phyloP scores from a whole-genome alignment of 92 coral and sea anemone species.

The Hydrozoanthus gracilis region DNA sequence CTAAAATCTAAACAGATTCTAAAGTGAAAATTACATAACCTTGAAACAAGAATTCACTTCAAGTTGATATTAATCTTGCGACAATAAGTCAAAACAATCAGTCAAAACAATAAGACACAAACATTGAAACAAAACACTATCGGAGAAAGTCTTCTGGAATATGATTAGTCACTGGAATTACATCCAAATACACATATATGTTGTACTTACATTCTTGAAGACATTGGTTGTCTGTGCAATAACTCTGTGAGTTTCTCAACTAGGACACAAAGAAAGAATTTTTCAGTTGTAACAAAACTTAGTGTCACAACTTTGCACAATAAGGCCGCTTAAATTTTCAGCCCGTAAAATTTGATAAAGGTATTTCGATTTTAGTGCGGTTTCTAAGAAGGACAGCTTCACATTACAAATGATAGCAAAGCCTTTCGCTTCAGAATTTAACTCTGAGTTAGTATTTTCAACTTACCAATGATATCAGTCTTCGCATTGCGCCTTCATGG shows the following conservation, averaged over 20 bases:
- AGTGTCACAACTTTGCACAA: constrained; percentile 3
- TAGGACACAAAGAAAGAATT: constrained; percentile 46
- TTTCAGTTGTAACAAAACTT: background rate
- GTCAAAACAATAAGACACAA: constrained; percentile 29
- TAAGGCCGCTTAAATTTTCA: background rate
- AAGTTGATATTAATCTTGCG: background rate
- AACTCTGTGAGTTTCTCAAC: constrained; percentile 96
- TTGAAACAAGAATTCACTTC: background rate
- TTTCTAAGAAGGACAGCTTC: constrained; percentile 17
- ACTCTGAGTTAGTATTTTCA: background rate
- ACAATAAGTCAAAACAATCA: background rate
- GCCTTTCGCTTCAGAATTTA: background rate
- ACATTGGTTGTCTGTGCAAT: constrained; percentile 97
- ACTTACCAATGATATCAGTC: constrained; percentile 95
- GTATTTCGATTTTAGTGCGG: background rate
- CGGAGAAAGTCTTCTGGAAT: background rate
- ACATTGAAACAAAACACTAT: background rate
- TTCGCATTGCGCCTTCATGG: constrained; percentile 97
- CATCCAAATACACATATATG: background rate
- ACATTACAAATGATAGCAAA: background rate
- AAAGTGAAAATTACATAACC: background rate
- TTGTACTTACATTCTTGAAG: constrained; percentile 90
- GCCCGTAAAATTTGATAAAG: background rate
- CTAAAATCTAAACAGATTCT: background rate
- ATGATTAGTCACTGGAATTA: background rate